These are phyloP conservation scores for Motacilla tschutschensis DNA, from an alignment of 2,113 vertebrate species.

Conservation along the genomic window DNA sequence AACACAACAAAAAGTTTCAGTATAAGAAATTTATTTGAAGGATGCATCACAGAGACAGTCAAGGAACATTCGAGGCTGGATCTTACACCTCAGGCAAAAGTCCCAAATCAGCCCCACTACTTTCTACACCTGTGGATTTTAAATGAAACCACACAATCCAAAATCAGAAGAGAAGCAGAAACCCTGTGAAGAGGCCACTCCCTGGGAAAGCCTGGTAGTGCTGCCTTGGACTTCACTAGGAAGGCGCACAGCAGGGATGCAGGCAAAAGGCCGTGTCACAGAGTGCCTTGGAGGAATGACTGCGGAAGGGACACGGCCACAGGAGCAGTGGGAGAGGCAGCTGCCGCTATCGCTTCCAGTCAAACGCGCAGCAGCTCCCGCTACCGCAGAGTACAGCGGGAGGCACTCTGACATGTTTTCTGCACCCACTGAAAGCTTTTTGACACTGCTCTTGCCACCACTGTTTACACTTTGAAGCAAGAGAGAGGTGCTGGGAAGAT, in stretches of 20 bases:
- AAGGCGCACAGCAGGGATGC: not conserved
- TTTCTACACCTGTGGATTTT: not conserved
- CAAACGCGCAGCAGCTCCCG: not conserved
- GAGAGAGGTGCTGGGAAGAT: not conserved
- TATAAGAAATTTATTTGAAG: not conserved
- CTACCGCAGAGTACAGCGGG: rapidly evolving
- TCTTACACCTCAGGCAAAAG: not conserved
- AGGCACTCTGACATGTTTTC: not conserved
- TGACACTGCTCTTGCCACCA: not conserved
- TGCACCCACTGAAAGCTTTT: not conserved
- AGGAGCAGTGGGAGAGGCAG: not conserved
- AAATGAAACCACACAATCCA: not conserved
- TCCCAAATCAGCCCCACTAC: not conserved
- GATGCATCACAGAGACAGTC: rapidly evolving
- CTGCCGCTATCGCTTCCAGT: not conserved
- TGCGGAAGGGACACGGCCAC: not conserved
- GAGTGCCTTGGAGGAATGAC: rapidly evolving
- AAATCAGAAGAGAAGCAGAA: not conserved
- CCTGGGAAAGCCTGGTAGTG: not conserved
- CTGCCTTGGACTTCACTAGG: not conserved
- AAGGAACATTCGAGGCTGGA: not conserved
- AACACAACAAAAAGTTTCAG: not conserved
- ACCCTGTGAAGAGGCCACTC: rapidly evolving
- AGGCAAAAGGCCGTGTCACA: not conserved
- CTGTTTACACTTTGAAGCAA: not conserved